These are phyloP conservation scores for Nyctereutes procyonoides DNA, from an alignment of 2,113 vertebrate genomes.

Conservation along the genomic window DNA sequence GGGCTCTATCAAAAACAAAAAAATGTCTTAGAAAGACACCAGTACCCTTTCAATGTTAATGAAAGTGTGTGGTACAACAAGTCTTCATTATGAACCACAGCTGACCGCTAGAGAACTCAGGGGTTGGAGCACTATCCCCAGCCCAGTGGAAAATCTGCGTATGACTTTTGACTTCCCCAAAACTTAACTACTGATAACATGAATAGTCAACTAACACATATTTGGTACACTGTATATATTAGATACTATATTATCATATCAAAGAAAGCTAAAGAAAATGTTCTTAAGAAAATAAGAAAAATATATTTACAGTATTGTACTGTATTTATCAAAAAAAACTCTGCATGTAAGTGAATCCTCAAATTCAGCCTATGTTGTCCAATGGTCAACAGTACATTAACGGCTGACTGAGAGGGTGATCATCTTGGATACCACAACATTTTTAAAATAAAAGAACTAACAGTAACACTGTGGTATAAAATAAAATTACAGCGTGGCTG, in stretches of 20 bases:
- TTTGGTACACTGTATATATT: not conserved
- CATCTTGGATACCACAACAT: not conserved
- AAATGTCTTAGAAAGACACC: slow-evolving; percentile 10
- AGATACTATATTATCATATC: not conserved
- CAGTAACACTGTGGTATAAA: slow-evolving; percentile 34
- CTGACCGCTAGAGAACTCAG: not conserved
- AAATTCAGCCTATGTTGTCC: not conserved
- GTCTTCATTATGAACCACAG: not conserved
- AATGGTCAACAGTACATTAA: not conserved
- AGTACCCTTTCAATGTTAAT: not conserved
- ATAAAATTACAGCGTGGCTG: not conserved
- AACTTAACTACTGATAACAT: not conserved
- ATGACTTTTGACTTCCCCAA: not conserved
- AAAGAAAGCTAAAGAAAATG: not conserved
- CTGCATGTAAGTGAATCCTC: not conserved
- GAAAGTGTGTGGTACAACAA: not conserved
- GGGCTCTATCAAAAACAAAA: not conserved
- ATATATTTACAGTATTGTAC: not conserved
- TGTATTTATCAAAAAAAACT: not conserved
- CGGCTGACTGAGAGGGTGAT: not conserved
- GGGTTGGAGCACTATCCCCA: not conserved
- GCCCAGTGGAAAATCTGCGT: not conserved
- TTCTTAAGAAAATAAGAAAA: not conserved
- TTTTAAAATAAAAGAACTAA: slow-evolving; percentile 38
- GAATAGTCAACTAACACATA: not conserved